Conservation (phyloP, 2,888 invertebrate species). For the Ferrisia virgata region DNA sequence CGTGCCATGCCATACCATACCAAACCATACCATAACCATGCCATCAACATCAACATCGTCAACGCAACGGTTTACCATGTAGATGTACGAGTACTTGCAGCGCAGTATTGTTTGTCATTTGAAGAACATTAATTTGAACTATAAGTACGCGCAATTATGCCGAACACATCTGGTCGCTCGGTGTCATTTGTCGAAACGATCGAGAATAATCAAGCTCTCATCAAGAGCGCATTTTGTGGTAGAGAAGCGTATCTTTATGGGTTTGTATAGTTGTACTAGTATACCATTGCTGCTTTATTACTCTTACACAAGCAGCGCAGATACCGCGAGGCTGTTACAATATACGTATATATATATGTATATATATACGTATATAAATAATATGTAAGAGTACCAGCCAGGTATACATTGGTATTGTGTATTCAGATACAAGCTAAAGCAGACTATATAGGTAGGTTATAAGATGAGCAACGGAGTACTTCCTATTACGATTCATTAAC, state of each 20-base stretch:
- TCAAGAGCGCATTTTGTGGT: neutral
- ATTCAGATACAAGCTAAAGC: neutral
- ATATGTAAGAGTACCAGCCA: too few relatives aligned
- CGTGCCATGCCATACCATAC: too few relatives aligned
- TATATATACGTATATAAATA: neutral
- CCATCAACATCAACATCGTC: neutral
- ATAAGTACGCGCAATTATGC: neutral
- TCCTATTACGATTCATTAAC: constrained; percentile 26
- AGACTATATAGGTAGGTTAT: neutral
- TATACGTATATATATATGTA: neutral
- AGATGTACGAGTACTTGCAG: too few relatives aligned
- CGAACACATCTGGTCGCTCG: constrained; percentile 18
- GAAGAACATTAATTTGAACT: constrained; percentile 18
- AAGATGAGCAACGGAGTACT: neutral
- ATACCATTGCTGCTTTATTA: too few relatives aligned
- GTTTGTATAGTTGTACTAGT: neutral
- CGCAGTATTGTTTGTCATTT: constrained; percentile 7
- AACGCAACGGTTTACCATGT: neutral
- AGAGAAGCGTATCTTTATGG: neutral
- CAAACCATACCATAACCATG: too few relatives aligned
- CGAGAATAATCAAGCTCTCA: constrained; percentile 1
- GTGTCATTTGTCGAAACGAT: constrained; percentile 11
- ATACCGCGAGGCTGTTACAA: neutral
- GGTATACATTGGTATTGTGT: too few relatives aligned
- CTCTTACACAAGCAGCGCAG: neutral